Conservation (phyloP, 2,888 invertebrate species). For the Entomobrya multifasciata region DNA sequence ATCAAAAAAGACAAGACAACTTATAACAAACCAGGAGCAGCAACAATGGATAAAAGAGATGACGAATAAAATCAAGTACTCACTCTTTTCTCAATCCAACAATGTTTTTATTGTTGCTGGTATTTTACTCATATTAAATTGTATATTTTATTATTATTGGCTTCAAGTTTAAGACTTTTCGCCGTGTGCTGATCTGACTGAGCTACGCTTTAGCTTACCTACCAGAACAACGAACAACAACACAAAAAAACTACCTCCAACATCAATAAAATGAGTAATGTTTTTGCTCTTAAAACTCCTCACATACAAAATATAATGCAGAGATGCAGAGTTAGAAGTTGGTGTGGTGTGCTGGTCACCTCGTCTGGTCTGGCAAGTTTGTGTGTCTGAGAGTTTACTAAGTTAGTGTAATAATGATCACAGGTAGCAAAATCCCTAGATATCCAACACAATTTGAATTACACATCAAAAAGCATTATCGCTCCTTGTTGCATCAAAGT, state of each 20-base stretch:
- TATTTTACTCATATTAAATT: not conserved
- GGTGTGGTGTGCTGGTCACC: conserved; percentile 42
- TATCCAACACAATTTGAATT: conserved; percentile 43
- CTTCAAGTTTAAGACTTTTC: conserved; percentile 29
- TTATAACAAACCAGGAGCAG: conserved; percentile 26
- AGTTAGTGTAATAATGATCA: conserved; percentile 25
- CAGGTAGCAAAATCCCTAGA: conserved; percentile 26
- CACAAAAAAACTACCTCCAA: not conserved
- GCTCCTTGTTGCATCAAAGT: not conserved
- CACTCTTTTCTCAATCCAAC: conserved; percentile 30
- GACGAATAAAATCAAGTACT: conserved; percentile 37
- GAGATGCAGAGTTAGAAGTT: not conserved
- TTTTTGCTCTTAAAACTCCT: conserved; percentile 27
- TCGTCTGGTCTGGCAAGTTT: conserved; percentile 58
- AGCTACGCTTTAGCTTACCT: not conserved
- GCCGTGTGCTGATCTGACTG: not conserved
- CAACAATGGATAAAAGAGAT: conserved; percentile 16
- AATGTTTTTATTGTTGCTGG: conserved; percentile 35
- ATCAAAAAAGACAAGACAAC: not conserved
- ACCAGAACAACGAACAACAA: not conserved
- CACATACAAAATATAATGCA: no score
- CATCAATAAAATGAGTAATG: conserved; percentile 53
- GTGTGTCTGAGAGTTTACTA: conserved; percentile 32
- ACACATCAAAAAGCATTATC: not conserved
- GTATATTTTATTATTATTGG: conserved; percentile 31